Percentiles rank a stretch among this genome's conserved stretches.
Evolutionary conservation across 2,113 vertebrate species (phyloP).

Genomic region (Bettongia penicillata): DNA sequence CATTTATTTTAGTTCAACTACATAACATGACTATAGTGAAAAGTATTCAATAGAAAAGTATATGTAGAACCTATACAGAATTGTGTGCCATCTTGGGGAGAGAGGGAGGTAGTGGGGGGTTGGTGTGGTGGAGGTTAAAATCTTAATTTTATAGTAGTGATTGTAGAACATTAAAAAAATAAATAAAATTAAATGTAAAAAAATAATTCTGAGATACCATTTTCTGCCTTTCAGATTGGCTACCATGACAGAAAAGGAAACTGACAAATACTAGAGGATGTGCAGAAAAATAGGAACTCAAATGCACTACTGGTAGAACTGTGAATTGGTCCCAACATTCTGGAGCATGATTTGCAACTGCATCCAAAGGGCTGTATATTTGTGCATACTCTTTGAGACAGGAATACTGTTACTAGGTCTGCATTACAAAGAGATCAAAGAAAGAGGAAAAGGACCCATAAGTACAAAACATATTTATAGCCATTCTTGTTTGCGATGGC

Average conservation of each 20-base stretch:
- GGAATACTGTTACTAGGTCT: not conserved
- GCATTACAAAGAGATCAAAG: not conserved
- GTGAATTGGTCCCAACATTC: not conserved
- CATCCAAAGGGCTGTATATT: not conserved
- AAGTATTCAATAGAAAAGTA: no score
- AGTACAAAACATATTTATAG: not conserved
- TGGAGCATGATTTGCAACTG: not conserved
- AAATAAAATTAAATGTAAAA: no score
- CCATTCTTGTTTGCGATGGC: not conserved
- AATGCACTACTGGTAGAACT: not conserved
- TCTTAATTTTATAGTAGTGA: no score
- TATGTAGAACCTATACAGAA: no score
- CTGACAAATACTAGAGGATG: not conserved
- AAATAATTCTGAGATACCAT: no score
- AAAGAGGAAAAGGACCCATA: not conserved
- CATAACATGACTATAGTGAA: no score
- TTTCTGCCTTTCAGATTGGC: not conserved
- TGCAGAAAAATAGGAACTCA: no score
- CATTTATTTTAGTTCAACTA: no score
- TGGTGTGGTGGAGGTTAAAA: no score
- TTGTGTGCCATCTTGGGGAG: no score
- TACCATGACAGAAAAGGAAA: not conserved
- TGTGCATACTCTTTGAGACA: not conserved
- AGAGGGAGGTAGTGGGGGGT: no score
- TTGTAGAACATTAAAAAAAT: no score